Percentiles rank a stretch among this genome's conserved stretches.
phyloP scores from a whole-genome alignment of 2,797 vertebrate genomes.

The Tapera naevia region DNA sequence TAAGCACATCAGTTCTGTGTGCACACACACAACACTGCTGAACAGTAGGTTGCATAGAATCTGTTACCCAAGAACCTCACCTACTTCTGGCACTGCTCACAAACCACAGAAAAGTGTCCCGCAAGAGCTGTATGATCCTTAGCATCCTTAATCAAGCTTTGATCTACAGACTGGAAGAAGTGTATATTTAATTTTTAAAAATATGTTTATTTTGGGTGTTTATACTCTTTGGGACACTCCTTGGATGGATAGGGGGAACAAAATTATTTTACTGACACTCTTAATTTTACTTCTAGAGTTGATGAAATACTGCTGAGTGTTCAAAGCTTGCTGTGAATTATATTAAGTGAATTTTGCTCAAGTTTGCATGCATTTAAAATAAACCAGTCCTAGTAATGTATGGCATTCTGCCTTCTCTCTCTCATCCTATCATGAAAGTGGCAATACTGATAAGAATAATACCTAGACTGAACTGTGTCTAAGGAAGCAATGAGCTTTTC shows the following conservation, averaged over 20 bases:
- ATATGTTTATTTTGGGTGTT: background rate
- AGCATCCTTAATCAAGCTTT: constrained; percentile 1
- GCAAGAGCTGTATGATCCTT: constrained; percentile 18
- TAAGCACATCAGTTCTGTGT: constrained; percentile 30
- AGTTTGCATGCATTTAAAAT: constrained; percentile 26
- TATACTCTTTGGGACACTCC: background rate
- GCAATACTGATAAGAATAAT: background rate
- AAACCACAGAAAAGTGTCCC: background rate
- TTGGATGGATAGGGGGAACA: constrained; percentile 18
- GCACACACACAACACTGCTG: constrained; percentile 32
- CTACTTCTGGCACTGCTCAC: constrained; percentile 9
- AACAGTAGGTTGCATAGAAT: constrained; percentile 36
- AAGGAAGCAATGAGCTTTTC: background rate
- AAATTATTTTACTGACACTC: background rate
- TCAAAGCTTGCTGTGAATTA: background rate
- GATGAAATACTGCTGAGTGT: background rate
- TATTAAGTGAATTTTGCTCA: background rate
- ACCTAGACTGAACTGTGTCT: background rate
- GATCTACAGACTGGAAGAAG: constrained; percentile 14
- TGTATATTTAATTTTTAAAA: background rate
- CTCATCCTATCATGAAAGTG: background rate
- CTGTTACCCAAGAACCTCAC: constrained; percentile 12
- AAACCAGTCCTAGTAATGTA: background rate
- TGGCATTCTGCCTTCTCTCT: constrained; percentile 20
- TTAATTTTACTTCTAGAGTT: constrained; percentile 30